phyloP scores from a whole-genome alignment of 2,797 vertebrate species.

The Chelmon rostratus region DNA sequence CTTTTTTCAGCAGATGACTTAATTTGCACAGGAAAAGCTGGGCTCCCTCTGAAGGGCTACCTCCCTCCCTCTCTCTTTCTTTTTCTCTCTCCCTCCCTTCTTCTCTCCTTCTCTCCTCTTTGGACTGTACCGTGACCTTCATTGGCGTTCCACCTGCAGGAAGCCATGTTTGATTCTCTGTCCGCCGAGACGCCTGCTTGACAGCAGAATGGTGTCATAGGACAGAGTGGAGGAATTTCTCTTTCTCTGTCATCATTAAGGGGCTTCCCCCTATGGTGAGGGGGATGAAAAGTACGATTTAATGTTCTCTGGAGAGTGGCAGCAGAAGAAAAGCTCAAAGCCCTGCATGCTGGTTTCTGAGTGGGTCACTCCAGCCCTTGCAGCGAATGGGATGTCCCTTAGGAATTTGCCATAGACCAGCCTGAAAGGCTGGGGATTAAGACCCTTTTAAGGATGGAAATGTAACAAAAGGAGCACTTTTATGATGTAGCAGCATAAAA shows the following conservation, averaged over 20 bases:
- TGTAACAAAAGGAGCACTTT: constrained; percentile 98
- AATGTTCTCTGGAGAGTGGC: constrained; percentile 93
- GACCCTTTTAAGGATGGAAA: constrained; percentile 94
- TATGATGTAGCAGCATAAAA: constrained; percentile 99
- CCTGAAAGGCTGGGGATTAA: constrained; percentile 97
- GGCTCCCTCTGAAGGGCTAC: constrained; percentile 79
- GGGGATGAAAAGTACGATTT: constrained; percentile 94
- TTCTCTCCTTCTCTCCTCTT: constrained; percentile 72
- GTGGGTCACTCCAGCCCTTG: constrained; percentile 90
- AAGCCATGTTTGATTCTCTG: constrained; percentile 92
- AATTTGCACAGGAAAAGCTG: constrained; percentile 88
- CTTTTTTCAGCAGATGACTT: constrained; percentile 88
- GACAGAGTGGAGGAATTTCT: constrained; percentile 91
- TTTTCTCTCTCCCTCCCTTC: constrained; percentile 43
- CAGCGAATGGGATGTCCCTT: constrained; percentile 93
- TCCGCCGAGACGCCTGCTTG: constrained; percentile 86
- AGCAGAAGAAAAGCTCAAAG: constrained; percentile 90
- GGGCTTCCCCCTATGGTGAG: constrained; percentile 90
- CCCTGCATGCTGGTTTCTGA: constrained; percentile 89
- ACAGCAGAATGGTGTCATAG: constrained; percentile 91
- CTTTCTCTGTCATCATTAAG: constrained; percentile 93
- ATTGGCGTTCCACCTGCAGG: constrained; percentile 90
- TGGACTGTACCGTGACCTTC: constrained; percentile 88
- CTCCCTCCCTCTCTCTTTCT: constrained; percentile 62
- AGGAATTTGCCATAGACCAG: constrained; percentile 92